Evolutionary conservation across 2,888 invertebrate species (phyloP).

Genomic region (Agelastica alni): DNA sequence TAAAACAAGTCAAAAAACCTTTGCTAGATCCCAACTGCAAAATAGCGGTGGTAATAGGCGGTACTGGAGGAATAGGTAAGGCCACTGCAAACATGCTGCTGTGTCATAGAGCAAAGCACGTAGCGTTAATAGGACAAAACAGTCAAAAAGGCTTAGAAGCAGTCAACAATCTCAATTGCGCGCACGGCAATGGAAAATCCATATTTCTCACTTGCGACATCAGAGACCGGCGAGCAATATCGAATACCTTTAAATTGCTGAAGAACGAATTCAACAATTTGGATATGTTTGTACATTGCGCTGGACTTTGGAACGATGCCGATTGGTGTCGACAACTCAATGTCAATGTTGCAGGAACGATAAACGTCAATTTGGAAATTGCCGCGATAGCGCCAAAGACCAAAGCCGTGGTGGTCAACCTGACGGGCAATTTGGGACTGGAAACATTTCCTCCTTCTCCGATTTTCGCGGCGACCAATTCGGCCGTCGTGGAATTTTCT

Average conservation of each 20-base stretch:
- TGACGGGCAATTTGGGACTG: conserved; percentile 59
- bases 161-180: conserved; percentile 44
- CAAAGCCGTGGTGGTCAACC: conserved; percentile 60
- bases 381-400: conserved; percentile 41
- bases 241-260: conserved; percentile 35
- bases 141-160: conserved; percentile 47
- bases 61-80: conserved; percentile 56
- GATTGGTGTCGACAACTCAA: conserved; percentile 52
- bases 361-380: conserved; percentile 24
- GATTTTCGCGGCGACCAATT: conserved; percentile 56
- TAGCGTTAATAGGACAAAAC: conserved; percentile 47
- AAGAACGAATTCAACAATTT: conserved; percentile 24
- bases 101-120: conserved; percentile 53
- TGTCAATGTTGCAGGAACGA: conserved; percentile 48
- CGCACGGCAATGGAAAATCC: conserved; percentile 47
- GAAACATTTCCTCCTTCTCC: conserved; percentile 56
- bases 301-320: conserved; percentile 49
- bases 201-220: conserved; percentile 50
- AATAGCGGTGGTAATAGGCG: conserved; percentile 58
- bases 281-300: conserved; percentile 47
- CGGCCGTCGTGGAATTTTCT: conserved; percentile 50
- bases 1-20: no score
- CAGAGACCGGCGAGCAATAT: conserved; percentile 46
- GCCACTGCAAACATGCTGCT: conserved; percentile 57
- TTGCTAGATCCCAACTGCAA: conserved; percentile 39